Conservation (phyloP, 2,888 invertebrate genomes). For the Graphium colonna region DNA sequence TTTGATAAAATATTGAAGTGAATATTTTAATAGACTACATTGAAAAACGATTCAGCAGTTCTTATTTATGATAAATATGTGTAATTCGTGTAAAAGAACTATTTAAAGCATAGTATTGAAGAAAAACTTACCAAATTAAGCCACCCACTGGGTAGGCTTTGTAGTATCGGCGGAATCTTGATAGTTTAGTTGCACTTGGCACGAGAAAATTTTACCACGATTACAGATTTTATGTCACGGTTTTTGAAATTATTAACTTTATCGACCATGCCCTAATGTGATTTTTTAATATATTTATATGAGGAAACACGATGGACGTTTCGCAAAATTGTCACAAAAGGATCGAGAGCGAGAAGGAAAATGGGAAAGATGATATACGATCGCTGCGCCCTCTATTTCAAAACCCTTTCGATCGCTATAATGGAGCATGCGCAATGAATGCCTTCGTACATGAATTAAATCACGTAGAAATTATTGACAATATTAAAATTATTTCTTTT, state of each 20-base stretch:
- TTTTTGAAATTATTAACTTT: conserved; percentile 64
- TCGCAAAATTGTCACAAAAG: conserved; percentile 70
- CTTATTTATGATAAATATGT: not conserved
- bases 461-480: too few relatives aligned
- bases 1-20: not conserved
- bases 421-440: conserved; percentile 53
- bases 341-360: conserved; percentile 41
- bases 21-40: conserved; percentile 19
- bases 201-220: conserved; percentile 75
- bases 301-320: conserved; percentile 61
- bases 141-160: conserved; percentile 91
- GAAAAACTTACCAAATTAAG: conserved; percentile 82
- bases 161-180: conserved; percentile 91
- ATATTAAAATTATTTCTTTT: too few relatives aligned
- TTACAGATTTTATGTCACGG: conserved; percentile 65
- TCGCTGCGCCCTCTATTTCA: conserved; percentile 48
- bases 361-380: conserved; percentile 39
- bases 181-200: conserved; percentile 82
- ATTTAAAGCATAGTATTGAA: conserved; percentile 22
- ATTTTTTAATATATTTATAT: conserved; percentile 53
- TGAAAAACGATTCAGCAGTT: too few relatives aligned
- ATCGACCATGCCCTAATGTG: conserved; percentile 75
- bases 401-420: conserved; percentile 41
- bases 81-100: too few relatives aligned
- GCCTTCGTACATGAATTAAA: too few relatives aligned